Conservation (phyloP, 2,113 vertebrate species). For the Cariama cristata region DNA sequence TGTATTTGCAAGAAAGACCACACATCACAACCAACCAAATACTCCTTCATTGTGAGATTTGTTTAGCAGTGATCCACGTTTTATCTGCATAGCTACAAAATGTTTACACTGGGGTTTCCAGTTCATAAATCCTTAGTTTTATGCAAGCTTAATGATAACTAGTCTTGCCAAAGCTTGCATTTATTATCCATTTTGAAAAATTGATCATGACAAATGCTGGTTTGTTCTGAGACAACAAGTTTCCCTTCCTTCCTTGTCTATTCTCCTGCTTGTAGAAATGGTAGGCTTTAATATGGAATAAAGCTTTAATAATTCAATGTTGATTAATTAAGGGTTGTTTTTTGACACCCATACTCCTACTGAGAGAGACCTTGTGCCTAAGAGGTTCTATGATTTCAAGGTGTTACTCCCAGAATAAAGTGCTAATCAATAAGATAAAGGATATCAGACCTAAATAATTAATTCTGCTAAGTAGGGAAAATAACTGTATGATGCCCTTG, state of each 20-base stretch:
- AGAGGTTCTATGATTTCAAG: neutral
- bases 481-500: neutral
- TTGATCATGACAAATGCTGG: neutral
- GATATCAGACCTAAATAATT: neutral
- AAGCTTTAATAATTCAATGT: neutral
- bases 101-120: neutral
- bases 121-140: slow-evolving; percentile 27
- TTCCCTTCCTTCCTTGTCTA: neutral
- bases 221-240: neutral
- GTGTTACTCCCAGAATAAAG: neutral
- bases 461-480: neutral
- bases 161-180: slow-evolving; percentile 19
- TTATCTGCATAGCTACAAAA: neutral
- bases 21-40: neutral
- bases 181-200: slow-evolving; percentile 28
- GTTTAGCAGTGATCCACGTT: neutral
- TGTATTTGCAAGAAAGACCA: neutral
- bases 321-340: neutral
- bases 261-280: neutral
- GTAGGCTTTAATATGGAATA: neutral
- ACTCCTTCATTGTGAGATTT: neutral
- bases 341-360: neutral
- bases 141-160: slow-evolving; percentile 13
- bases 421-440: neutral
- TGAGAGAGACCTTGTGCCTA: neutral